A percentile compares a stretch with the other conserved stretches of the same genome.
Evolutionary conservation across 2,797 vertebrate species (phyloP).

Genomic region (Nasua narica): DNA sequence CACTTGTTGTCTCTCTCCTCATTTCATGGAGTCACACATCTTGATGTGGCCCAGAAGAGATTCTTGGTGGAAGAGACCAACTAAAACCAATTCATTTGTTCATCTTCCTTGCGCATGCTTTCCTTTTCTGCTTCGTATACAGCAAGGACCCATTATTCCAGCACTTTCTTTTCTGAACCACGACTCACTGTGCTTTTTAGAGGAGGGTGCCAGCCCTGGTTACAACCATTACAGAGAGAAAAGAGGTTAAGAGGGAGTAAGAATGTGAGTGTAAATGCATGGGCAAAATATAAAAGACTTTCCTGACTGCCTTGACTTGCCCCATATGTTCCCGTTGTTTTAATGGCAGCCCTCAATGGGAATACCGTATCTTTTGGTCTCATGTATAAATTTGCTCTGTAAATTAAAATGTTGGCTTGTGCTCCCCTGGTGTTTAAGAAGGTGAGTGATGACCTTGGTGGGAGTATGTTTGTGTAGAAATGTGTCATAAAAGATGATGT

Average conservation of each 20-base stretch:
- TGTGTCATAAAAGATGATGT: constrained; percentile 84
- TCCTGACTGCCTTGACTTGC: constrained; percentile 40
- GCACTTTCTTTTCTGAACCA: not conserved
- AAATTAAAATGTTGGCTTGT: constrained; percentile 84
- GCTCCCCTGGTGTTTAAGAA: constrained; percentile 80
- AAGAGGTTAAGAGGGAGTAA: constrained; percentile 59
- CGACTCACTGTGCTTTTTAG: not conserved
- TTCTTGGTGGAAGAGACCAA: not conserved
- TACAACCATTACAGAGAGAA: not conserved
- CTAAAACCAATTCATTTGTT: not conserved
- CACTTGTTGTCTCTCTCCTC: not conserved
- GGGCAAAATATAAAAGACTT: constrained; percentile 52
- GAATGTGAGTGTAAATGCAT: not conserved
- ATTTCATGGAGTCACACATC: not conserved
- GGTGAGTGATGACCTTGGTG: constrained; percentile 83
- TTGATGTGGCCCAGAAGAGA: not conserved
- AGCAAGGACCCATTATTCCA: not conserved
- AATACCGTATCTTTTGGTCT: constrained; percentile 70
- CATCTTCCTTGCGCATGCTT: not conserved
- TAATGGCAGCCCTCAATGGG: constrained; percentile 75
- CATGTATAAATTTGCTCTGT: constrained; percentile 63
- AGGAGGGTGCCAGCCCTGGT: not conserved
- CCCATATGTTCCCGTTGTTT: constrained; percentile 64
- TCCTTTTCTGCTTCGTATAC: not conserved
- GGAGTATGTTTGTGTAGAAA: constrained; percentile 85